Conservation (phyloP, 2,888 invertebrate species). For the Macrosiphum euphorbiae region DNA sequence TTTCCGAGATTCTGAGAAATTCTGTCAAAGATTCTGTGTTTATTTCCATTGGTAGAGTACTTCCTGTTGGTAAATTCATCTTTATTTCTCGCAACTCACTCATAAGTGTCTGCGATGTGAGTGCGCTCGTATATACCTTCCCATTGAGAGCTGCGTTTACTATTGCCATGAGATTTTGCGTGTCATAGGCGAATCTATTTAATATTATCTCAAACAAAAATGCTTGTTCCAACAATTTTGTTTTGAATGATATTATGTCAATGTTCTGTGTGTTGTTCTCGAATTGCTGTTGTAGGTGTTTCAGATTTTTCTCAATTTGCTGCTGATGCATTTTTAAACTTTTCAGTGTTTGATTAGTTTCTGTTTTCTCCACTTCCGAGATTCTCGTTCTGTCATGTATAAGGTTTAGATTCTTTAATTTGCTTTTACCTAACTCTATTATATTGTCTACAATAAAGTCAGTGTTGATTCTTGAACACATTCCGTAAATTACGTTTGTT, state of each 20-base stretch:
- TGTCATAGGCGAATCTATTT: conserved; percentile 3
- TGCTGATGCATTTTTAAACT: not conserved
- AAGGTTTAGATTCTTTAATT: not conserved
- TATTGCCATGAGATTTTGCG: not conserved
- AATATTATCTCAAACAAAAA: not conserved
- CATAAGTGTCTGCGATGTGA: not conserved
- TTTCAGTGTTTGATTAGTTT: not conserved
- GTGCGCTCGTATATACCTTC: not conserved
- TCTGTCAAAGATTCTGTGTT: not conserved
- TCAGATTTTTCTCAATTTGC: not conserved
- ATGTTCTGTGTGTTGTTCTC: not conserved
- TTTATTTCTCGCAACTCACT: not conserved
- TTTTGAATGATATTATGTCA: not conserved
- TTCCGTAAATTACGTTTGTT: not conserved
- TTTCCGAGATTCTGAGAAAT: not conserved
- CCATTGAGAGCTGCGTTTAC: not conserved
- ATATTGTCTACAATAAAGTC: not conserved
- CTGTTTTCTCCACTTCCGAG: not conserved
- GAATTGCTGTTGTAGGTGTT: not conserved
- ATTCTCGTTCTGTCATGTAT: not conserved
- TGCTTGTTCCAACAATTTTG: not conserved
- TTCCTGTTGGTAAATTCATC: not conserved
- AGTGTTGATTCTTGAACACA: not conserved
- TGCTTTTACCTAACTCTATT: not conserved
- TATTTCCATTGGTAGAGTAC: not conserved